Base-by-base conservation (phyloP, 1,140 invertebrate species). In the Euura saliciscinereae region DNA sequence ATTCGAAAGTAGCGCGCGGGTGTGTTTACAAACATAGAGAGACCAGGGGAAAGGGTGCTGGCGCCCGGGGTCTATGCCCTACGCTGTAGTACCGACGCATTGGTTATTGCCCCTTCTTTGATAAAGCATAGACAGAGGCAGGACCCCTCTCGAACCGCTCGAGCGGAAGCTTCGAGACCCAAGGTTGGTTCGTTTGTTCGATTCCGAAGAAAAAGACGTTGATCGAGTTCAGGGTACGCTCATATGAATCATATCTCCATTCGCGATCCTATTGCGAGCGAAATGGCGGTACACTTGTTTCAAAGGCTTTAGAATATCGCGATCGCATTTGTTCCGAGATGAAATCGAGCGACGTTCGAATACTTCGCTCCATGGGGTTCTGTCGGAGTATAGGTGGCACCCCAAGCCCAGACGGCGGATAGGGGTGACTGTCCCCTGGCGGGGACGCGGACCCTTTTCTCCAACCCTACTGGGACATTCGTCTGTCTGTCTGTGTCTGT, bases 1-100 rank as follows among this genome's bases (percentile, higher is more conserved):
- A 59, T 59, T 59, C 8, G 51, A 59, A 59, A 59, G 51, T 59
- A 59, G 51, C 51, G 51, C 51, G 51, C 51, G 10, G 51, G 51
- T 59, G 51, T 59, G 51, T 59, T 59, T 4, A 59, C 51, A 59
- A 59, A 59, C 51, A 59, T n/a, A n/a, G 51, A 2, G 51, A 28
- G 51, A 59, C 28, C 28, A 0, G 28, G 4, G 51, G 51, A 59
- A n/a, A n/a, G 51, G 51, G 51, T 6, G 51, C 10, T 6, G 51
- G 3, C 28, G 28, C 28, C 28, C 51, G 51, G 13, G 51, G 51
- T 59, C 51, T 59, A 59, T 59, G 51, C 51, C 51, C 51, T 59
- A 59, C 51, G 51, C 51, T n/a, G 51, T 59, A 51, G 6, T 11
- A 51, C 46, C 46, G 46, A 51, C 11, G 51, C 13, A 59, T 59